Base-by-base conservation (phyloP, 2,888 invertebrate genomes). In the Oxystoma pomonae region DNA sequence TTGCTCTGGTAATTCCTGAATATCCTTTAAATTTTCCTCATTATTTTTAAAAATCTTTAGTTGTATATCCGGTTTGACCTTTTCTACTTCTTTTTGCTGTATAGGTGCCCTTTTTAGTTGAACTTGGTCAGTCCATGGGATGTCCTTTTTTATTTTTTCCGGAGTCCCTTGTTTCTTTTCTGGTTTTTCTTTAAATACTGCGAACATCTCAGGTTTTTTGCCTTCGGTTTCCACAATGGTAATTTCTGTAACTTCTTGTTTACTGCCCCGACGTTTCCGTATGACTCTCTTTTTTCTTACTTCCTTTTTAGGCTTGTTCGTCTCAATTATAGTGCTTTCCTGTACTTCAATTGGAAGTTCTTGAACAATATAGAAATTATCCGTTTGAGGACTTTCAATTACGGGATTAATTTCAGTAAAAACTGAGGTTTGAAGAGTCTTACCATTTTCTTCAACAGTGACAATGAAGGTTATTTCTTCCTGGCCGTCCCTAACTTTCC, bases 301-400 rank as follows among this genome's bases (percentile, higher is more conserved):
- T 59, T 81, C 73, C 70, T 82, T 76, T 75, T 79, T 71, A 70
- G 78, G 80, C 57, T 81, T 80, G 63, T 81, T 81, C 67, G 82
- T 71, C 77, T 81, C 68, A 68, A 81, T 81, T 66, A 81, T 78
- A 63, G 62, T 64, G 21, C 83, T 81, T 75, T 81, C 81, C 61
- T 73, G 63, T 16, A 73, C 62, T 56, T 69, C 64, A 67, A 74
- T 72, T 2, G 73, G 72, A 17, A 71, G 55, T 65, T 79, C 73
- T 74, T 74, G 78, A 20, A 77, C 76, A 61, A 75, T 80, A 16
- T 73, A 81, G 78, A 63, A 76, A 55, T 67, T 75, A 0, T 78
- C 72, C 65, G 78, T 76, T 2, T 81, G 73, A 71, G 81, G 78
- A 35, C 81, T 80, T 20, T 75, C 68, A 56, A 71, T 70, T 55